A percentile compares a stretch with the other conserved stretches of the same genome.
Conservation (phyloP, 2,888 invertebrate species). For the Choreutis nemorana region DNA sequence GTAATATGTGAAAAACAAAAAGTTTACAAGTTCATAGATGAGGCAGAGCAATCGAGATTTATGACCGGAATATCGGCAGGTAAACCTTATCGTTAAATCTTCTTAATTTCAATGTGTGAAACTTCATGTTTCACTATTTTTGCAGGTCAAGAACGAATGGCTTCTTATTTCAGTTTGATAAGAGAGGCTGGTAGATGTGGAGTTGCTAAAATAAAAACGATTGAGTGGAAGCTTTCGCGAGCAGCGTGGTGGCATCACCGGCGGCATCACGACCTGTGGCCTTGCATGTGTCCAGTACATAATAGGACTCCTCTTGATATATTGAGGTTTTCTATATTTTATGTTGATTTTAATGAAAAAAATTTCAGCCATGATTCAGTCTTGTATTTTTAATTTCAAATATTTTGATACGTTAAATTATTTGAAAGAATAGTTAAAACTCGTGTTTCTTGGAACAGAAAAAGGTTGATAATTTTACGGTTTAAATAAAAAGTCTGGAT, state of each 20-base stretch:
- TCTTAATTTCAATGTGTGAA: neutral
- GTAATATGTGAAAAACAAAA: slow-evolving; percentile 19
- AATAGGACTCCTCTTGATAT: slow-evolving; percentile 43
- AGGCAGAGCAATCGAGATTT: slow-evolving; percentile 50
- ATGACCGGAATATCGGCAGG: slow-evolving; percentile 56
- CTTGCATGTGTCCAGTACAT: slow-evolving; percentile 40
- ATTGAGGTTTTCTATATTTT: slow-evolving; percentile 23
- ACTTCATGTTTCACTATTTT: neutral
- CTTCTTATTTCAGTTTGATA: slow-evolving; percentile 44
- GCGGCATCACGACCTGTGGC: slow-evolving; percentile 28
- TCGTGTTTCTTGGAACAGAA: slow-evolving; percentile 1
- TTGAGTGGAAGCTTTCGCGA: slow-evolving; percentile 55
- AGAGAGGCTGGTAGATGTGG: slow-evolving; percentile 32
- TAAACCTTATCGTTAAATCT: slow-evolving; percentile 10
- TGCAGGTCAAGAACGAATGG: slow-evolving; percentile 59
- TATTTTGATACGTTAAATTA: no score
- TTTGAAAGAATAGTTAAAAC: no score
- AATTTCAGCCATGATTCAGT: no score
- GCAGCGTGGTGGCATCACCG: slow-evolving; percentile 47
- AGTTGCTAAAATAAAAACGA: slow-evolving; percentile 38
- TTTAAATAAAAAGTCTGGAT: no score
- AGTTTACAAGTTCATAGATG: slow-evolving; percentile 35
- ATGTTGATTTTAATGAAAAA: no score
- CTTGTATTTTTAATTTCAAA: no score
- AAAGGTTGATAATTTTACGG: no score